These are phyloP conservation scores for Pempheris klunzingeri DNA, from an alignment of 2,797 vertebrate genomes.

Conservation along the genomic window DNA sequence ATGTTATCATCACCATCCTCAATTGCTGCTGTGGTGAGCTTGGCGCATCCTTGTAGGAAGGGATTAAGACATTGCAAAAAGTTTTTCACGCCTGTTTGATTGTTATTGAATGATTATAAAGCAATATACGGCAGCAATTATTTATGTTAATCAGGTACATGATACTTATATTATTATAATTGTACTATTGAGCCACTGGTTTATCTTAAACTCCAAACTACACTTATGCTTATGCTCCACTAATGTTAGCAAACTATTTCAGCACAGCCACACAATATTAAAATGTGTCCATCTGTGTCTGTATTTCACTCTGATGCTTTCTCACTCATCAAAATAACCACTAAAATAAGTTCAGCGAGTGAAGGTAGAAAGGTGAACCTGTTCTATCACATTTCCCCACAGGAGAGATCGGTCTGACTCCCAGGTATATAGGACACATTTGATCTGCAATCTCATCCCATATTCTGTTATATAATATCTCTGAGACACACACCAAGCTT, in stretches of 20 bases:
- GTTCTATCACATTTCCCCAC: conserved; percentile 54
- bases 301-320: conserved; percentile 26
- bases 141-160: conserved; percentile 5
- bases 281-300: conserved; percentile 15
- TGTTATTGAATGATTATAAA: neutral
- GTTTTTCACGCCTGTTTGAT: neutral
- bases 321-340: conserved; percentile 59
- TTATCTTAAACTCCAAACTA: neutral
- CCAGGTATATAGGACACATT: conserved; percentile 63
- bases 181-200: neutral
- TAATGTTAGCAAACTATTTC: neutral
- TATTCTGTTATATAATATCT: conserved; percentile 76
- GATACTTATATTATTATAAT: neutral
- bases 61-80: neutral
- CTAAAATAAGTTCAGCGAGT: conserved; percentile 48
- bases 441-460: conserved; percentile 73
- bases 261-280: conserved; percentile 16
- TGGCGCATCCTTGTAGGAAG: neutral
- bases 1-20: neutral
- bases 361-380: conserved; percentile 54
- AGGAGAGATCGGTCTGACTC: conserved; percentile 51
- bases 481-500: conserved; percentile 50
- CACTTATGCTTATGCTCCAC: conserved; percentile 17
- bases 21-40: neutral
- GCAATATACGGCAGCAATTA: neutral